These are phyloP conservation scores for Lycia hirtaria DNA, from an alignment of 2,888 invertebrate species.

Conservation along the genomic window DNA sequence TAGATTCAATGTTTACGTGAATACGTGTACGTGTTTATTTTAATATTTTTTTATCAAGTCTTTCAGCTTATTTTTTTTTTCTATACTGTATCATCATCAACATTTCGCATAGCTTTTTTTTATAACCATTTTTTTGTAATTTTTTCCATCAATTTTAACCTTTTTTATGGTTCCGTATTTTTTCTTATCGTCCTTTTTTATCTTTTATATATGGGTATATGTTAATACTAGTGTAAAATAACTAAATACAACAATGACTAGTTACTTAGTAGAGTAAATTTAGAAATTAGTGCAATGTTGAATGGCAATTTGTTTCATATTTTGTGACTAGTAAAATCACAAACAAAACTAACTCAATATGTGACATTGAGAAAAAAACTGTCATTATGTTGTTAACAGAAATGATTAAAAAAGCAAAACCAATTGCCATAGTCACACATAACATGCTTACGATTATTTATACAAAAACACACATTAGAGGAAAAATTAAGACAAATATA, in stretches of 20 bases:
- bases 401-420: background rate
- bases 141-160: too few species aligned
- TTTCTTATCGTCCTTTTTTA: too few species aligned
- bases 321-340: background rate
- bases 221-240: too few species aligned
- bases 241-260: background rate
- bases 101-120: too few species aligned
- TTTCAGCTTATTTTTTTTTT: too few species aligned
- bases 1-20: conserved; percentile 12
- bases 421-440: conserved; percentile 1
- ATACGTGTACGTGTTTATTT: too few species aligned
- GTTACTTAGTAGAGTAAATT: background rate
- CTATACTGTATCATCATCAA: too few species aligned
- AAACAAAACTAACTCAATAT: background rate
- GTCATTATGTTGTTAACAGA: background rate
- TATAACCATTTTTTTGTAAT: too few species aligned
- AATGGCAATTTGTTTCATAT: background rate
- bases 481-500: background rate
- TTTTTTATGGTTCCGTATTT: too few species aligned
- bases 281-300: background rate
- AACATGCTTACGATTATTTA: conserved; percentile 1
- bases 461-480: background rate
- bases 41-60: too few species aligned
- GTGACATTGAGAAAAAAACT: background rate
- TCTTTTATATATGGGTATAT: too few species aligned